Base-by-base conservation (phyloP, 2,113 vertebrate species). In the Silurus glanis region DNA sequence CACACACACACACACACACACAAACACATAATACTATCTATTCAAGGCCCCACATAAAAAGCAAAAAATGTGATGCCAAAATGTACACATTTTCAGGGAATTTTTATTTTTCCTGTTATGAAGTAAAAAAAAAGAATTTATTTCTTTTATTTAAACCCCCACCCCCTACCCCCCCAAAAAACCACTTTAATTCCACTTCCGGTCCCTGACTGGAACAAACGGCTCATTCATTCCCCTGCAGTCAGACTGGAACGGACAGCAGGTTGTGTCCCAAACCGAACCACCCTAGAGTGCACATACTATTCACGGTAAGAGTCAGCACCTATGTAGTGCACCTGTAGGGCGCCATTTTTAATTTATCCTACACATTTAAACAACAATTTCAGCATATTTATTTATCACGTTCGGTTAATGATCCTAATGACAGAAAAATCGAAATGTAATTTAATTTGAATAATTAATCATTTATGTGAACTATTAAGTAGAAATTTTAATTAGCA, bases 181-280 rank as follows among this genome's bases (percentile, higher is more conserved):
- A 67, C 49, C 69, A 78, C 58, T 51, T 45, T 9, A 78, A 72
- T 64, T 64, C 86, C 90, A 91, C 7, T 89, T 91, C 92, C 90
- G 88, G 90, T 79, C 89, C 25, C 23, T 66, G 12, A 28, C 49
- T 85, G 82, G 92, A 95, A 95, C 95, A 95, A 94, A 93, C 91
- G 90, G 89, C 91, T 93, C 91, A 95, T 95, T 95, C 94, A 95
- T 93, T 37, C 86, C 58, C 85, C 21, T 66, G 90, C 86, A 25
- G 83, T 79, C 88, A 58, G 37, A 86, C 23, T 90, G 82, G 89
- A 80, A 80, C 76, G 61, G 9, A 45, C 64, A 23, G 51, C n/a
- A 9, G 66, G 9, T 17, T 10, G 25, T 4, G 28, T 83, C 19
- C 55, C 9, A 83, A 83, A 83, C 53, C 25, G 28, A 67, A 3